Evolutionary conservation across 2,888 invertebrate species (phyloP).

Genomic region (Phaedon cochleariae): DNA sequence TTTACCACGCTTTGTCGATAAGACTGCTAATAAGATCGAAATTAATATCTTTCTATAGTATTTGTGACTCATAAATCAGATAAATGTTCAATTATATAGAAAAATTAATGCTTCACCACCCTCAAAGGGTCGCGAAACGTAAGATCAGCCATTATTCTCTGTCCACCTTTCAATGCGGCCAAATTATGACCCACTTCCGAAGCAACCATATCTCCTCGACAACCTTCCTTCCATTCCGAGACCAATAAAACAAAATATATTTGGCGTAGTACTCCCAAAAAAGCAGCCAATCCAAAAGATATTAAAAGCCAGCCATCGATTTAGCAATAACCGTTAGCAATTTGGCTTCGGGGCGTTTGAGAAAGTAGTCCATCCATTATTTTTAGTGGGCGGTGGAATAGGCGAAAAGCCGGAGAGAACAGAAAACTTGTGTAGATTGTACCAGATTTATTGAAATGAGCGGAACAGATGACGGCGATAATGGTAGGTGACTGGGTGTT

Average conservation of each 20-base stretch:
- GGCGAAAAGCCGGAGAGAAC: constrained; percentile 29
- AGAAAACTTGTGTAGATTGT: constrained; percentile 38
- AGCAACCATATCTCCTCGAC: not conserved
- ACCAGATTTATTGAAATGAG: constrained; percentile 47
- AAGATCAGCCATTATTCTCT: not conserved
- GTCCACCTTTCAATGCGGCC: not conserved
- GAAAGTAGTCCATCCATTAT: constrained; percentile 40
- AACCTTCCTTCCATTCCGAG: not conserved
- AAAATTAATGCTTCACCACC: not conserved
- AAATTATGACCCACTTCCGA: not conserved
- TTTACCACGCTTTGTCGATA: too few relatives aligned
- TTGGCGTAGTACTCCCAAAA: constrained; percentile 27
- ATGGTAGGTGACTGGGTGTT: constrained; percentile 34
- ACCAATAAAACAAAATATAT: constrained; percentile 34
- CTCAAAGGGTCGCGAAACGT: not conserved
- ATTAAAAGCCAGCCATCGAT: constrained; percentile 41
- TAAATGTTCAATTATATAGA: not conserved
- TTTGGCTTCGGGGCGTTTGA: constrained; percentile 37
- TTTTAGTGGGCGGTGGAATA: constrained; percentile 35
- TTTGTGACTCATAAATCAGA: not conserved
- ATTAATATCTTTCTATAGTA: too few relatives aligned
- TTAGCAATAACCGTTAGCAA: constrained; percentile 41
- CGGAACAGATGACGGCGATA: constrained; percentile 44
- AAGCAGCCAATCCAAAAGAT: constrained; percentile 38
- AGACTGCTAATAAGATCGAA: too few relatives aligned